phyloP scores from a whole-genome alignment of 2,888 invertebrate genomes.

The Steromphala cineraria region DNA sequence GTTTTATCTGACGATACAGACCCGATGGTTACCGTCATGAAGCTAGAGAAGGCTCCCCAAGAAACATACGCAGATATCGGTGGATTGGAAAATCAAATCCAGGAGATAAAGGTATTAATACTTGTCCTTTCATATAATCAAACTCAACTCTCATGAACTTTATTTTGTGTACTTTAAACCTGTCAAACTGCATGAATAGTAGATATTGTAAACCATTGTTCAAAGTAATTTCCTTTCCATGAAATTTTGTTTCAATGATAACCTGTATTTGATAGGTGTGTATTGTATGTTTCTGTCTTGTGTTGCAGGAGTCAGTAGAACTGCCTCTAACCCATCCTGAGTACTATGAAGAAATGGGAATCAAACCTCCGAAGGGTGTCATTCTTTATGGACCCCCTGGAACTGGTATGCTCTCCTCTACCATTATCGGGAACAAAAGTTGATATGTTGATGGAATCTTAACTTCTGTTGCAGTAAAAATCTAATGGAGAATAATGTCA shows the following conservation, averaged over 20 bases:
- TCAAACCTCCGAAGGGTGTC: slow-evolving; percentile 99
- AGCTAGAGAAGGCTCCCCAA: slow-evolving; percentile 98
- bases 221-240: too few relatives aligned
- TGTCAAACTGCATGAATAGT: background rate
- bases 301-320: slow-evolving; percentile 92
- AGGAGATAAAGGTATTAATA: slow-evolving; percentile 85
- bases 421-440: background rate
- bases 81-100: slow-evolving; percentile 97
- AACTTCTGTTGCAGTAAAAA: too few relatives aligned
- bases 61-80: slow-evolving; percentile 99
- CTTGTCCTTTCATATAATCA: background rate
- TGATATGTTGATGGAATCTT: too few relatives aligned
- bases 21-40: slow-evolving; percentile 99
- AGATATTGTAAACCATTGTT: background rate
- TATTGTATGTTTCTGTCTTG: background rate
- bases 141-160: background rate
- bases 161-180: background rate
- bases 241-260: too few relatives aligned
- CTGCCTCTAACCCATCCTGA: slow-evolving; percentile 98
- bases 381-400: slow-evolving; percentile 98
- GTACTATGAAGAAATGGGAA: slow-evolving; percentile 99
- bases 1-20: slow-evolving; percentile 99
- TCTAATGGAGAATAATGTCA: too few relatives aligned
- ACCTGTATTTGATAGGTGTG: background rate
- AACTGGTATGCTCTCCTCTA: slow-evolving; percentile 81